Evolutionary conservation across 2,113 vertebrate genomes (phyloP).

Genomic region (Corvus hawaiiensis): DNA sequence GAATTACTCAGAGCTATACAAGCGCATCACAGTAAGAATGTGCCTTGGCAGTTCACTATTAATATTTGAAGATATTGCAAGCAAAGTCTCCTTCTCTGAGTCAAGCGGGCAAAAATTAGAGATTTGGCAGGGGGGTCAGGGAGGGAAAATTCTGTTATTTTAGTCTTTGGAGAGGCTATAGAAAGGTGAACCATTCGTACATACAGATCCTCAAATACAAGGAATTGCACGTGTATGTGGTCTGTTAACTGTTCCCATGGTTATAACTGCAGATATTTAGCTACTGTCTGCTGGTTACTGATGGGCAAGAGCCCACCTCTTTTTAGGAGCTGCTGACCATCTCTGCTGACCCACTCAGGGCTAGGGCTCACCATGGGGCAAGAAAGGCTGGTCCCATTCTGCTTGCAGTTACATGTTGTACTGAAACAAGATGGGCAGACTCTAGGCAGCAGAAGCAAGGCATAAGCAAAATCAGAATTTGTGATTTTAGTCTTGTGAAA

Average conservation of each 20-base stretch:
- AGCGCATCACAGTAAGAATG: slow-evolving; percentile 33
- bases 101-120: background rate
- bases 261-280: background rate
- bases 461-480: background rate
- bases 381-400: background rate
- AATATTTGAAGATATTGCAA: slow-evolving; percentile 25
- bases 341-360: background rate
- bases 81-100: background rate
- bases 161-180: background rate
- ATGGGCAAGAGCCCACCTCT: background rate
- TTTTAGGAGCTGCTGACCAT: background rate
- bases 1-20: slow-evolving; percentile 21
- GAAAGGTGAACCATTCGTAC: background rate
- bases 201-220: background rate
- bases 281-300: background rate
- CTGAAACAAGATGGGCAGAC: background rate
- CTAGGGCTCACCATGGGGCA: background rate
- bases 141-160: background rate
- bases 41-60: slow-evolving; percentile 27
- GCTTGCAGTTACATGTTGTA: background rate
- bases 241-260: background rate
- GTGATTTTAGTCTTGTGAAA: background rate
- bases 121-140: background rate
- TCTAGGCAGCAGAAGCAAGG: background rate
- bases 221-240: background rate